phyloP scores from a whole-genome alignment of 2,888 invertebrate genomes.

The Heliconius cydno region DNA sequence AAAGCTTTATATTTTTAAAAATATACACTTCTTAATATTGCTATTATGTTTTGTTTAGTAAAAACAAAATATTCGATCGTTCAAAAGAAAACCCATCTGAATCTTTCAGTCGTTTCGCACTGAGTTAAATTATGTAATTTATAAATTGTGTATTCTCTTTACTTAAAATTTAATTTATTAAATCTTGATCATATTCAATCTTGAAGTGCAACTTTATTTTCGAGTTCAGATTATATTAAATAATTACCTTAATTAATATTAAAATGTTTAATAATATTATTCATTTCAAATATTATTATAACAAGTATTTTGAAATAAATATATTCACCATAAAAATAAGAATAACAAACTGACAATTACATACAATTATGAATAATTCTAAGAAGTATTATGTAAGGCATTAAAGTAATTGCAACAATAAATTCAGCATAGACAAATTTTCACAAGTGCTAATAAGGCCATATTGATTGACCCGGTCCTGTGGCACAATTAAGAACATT shows the following conservation, averaged over 20 bases:
- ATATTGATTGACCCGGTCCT: conserved; percentile 48
- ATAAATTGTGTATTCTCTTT: not conserved
- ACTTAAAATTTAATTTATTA: not conserved
- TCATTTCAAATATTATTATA: no score
- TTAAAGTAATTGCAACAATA: not conserved
- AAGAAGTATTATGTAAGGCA: conserved; percentile 3
- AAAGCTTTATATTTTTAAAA: conserved; percentile 34
- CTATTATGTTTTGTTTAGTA: not conserved
- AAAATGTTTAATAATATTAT: no score
- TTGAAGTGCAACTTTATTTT: not conserved
- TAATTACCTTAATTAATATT: no score
- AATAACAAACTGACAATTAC: not conserved
- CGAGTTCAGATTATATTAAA: not conserved
- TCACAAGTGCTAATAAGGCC: conserved; percentile 40
- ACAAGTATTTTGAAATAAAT: not conserved
- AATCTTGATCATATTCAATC: not conserved
- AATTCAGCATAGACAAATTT: conserved; percentile 22
- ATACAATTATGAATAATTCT: not conserved
- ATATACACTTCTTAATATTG: not conserved
- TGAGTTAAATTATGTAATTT: conserved; percentile 1
- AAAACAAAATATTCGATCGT: not conserved
- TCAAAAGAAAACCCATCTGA: not conserved
- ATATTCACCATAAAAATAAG: not conserved
- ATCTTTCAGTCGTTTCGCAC: not conserved
- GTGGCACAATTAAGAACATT: conserved; percentile 44